Evolutionary conservation across 2,113 vertebrate species (phyloP).

Genomic region (Eulemur rufifrons): DNA sequence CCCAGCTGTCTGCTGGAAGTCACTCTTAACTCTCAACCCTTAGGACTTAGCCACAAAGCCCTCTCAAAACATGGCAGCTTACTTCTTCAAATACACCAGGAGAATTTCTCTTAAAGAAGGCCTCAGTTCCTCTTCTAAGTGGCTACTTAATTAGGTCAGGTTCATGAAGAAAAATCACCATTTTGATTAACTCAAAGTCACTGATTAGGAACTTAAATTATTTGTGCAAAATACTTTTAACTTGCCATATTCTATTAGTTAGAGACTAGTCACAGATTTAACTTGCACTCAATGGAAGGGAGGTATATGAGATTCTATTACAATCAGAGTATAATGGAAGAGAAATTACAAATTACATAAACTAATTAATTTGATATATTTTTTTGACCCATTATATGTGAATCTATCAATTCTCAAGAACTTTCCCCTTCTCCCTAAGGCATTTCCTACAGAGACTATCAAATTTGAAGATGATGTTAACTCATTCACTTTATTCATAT

Average conservation of each 20-base stretch:
- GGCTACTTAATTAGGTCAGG: not conserved
- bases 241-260: fast-evolving
- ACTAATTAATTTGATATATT: not conserved
- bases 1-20: not conserved
- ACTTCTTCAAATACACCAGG: not conserved
- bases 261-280: not conserved
- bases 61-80: not conserved
- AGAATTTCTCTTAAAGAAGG: not conserved
- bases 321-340: not conserved
- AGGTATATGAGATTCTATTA: not conserved
- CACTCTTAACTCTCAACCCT: not conserved
- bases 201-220: not conserved
- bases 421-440: not conserved
- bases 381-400: not conserved
- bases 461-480: not conserved
- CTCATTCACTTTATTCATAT: not conserved
- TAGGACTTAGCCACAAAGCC: not conserved
- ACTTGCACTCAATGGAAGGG: not conserved
- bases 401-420: not conserved
- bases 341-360: not conserved
- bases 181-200: not conserved
- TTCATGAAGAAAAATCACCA: not conserved
- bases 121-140: not conserved
- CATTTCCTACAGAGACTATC: not conserved
- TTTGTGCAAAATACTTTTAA: not conserved